Evolutionary conservation across 2,888 invertebrate genomes (phyloP).

Genomic region (Micoletzkya japonica): DNA sequence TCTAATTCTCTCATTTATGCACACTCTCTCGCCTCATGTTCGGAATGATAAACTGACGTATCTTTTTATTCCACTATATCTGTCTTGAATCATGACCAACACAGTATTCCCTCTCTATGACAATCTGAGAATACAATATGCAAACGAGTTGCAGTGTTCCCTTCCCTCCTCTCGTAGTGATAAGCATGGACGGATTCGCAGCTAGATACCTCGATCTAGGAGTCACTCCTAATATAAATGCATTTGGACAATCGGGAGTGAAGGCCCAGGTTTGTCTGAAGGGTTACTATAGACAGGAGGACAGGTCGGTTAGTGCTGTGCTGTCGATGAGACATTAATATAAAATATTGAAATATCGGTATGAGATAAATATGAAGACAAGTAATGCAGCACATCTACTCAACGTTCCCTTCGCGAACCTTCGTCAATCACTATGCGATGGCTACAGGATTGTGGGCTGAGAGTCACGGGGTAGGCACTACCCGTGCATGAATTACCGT

Average conservation of each 20-base stretch:
- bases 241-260: constrained; percentile 6
- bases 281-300: not conserved
- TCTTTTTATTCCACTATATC: too few relatives aligned
- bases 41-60: too few relatives aligned
- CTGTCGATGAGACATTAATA: not conserved
- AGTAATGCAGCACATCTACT: constrained; percentile 28
- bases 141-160: constrained; percentile 5
- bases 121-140: too few relatives aligned
- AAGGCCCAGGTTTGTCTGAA: constrained; percentile 6
- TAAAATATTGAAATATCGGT: not conserved
- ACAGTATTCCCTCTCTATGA: too few relatives aligned
- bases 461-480: constrained; percentile 23
- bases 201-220: constrained; percentile 18
- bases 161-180: constrained; percentile 12
- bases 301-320: not conserved
- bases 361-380: not conserved
- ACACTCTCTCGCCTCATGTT: too few relatives aligned
- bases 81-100: too few relatives aligned
- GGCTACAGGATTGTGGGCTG: constrained; percentile 27
- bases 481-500: not conserved
- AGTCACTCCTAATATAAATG: constrained; percentile 15
- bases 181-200: constrained; percentile 28
- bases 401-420: constrained; percentile 21
- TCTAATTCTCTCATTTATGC: too few relatives aligned
- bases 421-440: constrained; percentile 30